A percentile compares a stretch with the other conserved stretches of the same genome.
These are phyloP conservation scores for Luperina testacea DNA, from an alignment of 2,888 invertebrate genomes.

Conservation along the genomic window DNA sequence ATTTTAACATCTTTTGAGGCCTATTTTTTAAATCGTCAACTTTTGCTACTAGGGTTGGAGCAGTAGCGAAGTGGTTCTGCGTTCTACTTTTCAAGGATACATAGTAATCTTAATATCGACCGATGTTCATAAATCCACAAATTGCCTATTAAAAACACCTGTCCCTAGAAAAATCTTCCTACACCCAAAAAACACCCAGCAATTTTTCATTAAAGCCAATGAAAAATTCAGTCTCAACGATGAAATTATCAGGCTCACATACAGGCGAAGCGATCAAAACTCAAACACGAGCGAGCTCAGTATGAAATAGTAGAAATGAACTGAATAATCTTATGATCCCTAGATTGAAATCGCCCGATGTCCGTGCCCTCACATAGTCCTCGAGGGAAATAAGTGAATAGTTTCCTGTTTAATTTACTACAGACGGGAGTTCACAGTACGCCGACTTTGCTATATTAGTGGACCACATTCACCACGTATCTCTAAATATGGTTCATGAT, in stretches of 20 bases:
- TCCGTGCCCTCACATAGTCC: conserved; percentile 62
- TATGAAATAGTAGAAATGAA: conserved; percentile 60
- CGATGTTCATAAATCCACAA: neutral
- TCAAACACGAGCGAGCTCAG: conserved; percentile 44
- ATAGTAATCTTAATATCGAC: neutral
- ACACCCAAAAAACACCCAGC: neutral
- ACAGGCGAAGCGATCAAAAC: conserved; percentile 43
- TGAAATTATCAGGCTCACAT: conserved; percentile 51
- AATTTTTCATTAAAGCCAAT: conserved; percentile 27
- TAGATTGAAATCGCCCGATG: conserved; percentile 67
- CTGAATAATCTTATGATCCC: conserved; percentile 65
- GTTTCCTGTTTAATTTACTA: conserved; percentile 82
- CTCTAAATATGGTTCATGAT: conserved; percentile 63
- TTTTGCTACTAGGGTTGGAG: neutral
- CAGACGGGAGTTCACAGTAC: conserved; percentile 64
- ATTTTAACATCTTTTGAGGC: neutral
- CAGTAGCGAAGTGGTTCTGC: neutral
- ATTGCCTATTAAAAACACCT: conserved; percentile 1
- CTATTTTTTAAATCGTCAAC: no score
- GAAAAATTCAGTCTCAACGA: conserved; percentile 23
- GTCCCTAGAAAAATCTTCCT: neutral
- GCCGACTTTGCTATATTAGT: conserved; percentile 67
- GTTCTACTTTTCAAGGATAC: no score
- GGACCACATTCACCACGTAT: conserved; percentile 51
- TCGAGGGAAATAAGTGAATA: conserved; percentile 81